A percentile compares a stretch with the other conserved stretches of the same genome.
phyloP scores from a whole-genome alignment of 92 coral and sea anemone genomes.

The Paragorgia papillata region DNA sequence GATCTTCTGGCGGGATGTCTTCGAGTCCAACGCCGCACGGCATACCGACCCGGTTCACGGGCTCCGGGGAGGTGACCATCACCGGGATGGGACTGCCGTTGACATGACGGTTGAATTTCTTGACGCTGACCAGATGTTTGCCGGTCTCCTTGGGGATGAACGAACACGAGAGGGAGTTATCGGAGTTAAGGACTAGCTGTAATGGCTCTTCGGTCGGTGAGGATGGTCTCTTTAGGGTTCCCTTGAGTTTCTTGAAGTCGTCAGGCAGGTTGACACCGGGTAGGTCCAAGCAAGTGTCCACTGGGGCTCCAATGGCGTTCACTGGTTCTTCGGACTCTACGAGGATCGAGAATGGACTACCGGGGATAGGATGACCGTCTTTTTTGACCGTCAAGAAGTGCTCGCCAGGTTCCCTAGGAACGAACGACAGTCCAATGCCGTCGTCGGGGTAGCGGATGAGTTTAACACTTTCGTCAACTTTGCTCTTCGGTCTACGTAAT shows the following conservation, averaged over 20 bases:
- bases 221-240: slow-evolving; percentile 77
- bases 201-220: slow-evolving; percentile 67
- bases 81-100: slow-evolving; percentile 62
- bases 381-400: slow-evolving; percentile 82
- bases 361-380: slow-evolving; percentile 78
- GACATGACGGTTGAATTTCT: slow-evolving; percentile 41
- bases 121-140: slow-evolving; percentile 31
- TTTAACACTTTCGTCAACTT: slow-evolving; percentile 79
- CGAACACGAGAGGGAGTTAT: slow-evolving; percentile 34
- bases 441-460: slow-evolving; percentile 76
- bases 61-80: slow-evolving; percentile 96
- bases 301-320: slow-evolving; percentile 94
- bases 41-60: slow-evolving; percentile 81
- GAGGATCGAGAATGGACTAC: slow-evolving; percentile 98
- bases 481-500: slow-evolving; percentile 90
- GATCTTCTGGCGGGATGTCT: slow-evolving; percentile 49
- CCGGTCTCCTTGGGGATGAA: slow-evolving; percentile 43
- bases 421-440: slow-evolving; percentile 82
- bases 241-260: slow-evolving; percentile 67
- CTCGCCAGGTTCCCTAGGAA: slow-evolving; percentile 95
- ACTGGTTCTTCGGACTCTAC: slow-evolving; percentile 99
- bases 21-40: slow-evolving; percentile 97
- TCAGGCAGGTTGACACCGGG: slow-evolving; percentile 75
- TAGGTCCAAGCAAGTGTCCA: slow-evolving; percentile 82
- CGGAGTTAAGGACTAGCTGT: slow-evolving; percentile 34